Evolutionary conservation across 2,797 vertebrate species (phyloP), one percentile per base, ranked within the genome.

Genomic region (Notolabrus celidotus): DNA sequence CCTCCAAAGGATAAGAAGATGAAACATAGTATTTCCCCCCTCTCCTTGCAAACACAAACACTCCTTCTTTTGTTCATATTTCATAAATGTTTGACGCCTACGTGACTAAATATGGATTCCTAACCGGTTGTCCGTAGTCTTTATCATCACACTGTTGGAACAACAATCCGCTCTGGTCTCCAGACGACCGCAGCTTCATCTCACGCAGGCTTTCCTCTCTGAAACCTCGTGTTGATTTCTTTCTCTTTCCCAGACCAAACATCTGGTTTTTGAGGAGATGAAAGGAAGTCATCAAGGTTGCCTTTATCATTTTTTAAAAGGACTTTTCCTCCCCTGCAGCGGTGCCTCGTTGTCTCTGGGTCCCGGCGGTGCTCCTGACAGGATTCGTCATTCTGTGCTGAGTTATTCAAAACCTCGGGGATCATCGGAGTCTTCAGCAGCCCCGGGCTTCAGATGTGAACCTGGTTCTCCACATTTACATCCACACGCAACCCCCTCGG

Each of bases 361-460:
- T 74, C 79, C 67, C 77, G 0, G 51, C 7, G 50, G 38, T 63
- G 38, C 22, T 49, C 67, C 83, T 85, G 83, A 74, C 77, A 61
- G 61, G 52, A 67, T 10, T 29, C 58, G 36, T 82, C 64, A 23
- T 20, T 58, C 77, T 10, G 34, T 31, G 67, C 25, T 64, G 66
- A 31, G 23, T 75, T 67, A 70, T 71, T 78, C 17, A 63, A 71
- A 78, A 71, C 77, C 80, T 81, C 17, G 0, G 75, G 78, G 72
- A 74, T 64, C 54, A 7, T 57, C 49, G 0, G 22, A 62, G 71
- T 63, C 71, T 57, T 16, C 59, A 7, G 46, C 60, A 23, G 69
- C 73, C 67, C 31, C 57, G 0, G 71, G 55, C 61, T 19, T 51
- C 54, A 47, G 15, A 53, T 3, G 20, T 62, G 55, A 76, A 65